phyloP scores from a whole-genome alignment of 2,888 invertebrate species.

The Labia minor region DNA sequence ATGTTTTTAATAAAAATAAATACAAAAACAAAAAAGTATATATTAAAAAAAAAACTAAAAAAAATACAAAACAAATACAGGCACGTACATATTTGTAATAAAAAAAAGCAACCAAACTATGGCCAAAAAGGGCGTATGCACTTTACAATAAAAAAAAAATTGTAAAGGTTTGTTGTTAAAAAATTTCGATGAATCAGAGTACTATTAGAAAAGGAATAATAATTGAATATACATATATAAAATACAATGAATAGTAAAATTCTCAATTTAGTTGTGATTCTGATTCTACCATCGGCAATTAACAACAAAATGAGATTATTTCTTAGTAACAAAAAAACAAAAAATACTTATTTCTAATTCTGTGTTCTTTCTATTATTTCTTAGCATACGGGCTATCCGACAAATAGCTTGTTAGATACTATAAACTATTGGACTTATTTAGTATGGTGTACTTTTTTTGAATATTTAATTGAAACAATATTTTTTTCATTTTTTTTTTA shows the following conservation, averaged over 20 bases:
- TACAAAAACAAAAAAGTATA: neutral
- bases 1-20: neutral
- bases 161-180: neutral
- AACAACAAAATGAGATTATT: slow-evolving; percentile 13
- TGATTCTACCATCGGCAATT: slow-evolving; percentile 13
- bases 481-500: neutral
- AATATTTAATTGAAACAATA: neutral
- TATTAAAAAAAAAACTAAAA: neutral
- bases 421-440: neutral
- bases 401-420: neutral
- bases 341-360: neutral
- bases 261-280: slow-evolving; percentile 5
- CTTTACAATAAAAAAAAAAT: neutral
- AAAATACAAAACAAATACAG: neutral
- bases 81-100: neutral
- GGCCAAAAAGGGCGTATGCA: neutral
- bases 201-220: neutral
- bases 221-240: neutral
- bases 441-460: too few species aligned
- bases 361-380: neutral
- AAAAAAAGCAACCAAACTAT: neutral
- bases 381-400: neutral
- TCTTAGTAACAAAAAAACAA: neutral
- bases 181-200: neutral
- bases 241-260: neutral